Conservation (phyloP, 1,140 invertebrate genomes). For the Limonius californicus region DNA sequence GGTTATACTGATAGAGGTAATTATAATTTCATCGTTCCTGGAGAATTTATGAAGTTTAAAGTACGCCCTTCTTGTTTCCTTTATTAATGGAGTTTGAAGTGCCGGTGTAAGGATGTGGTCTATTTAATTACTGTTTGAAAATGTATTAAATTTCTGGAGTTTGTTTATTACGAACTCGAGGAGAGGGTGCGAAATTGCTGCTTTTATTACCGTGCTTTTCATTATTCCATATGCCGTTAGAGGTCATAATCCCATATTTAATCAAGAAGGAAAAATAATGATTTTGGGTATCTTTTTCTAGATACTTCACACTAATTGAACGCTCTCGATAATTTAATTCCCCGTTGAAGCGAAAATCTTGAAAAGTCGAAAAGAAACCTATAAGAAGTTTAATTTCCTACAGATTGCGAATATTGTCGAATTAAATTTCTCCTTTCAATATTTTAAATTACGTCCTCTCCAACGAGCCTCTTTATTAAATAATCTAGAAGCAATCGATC, state of each 20-base stretch:
- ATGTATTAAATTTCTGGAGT: not conserved
- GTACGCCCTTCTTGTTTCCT: not conserved
- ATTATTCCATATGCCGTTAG: no score
- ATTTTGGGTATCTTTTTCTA: no score
- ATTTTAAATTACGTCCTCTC: conserved; percentile 3
- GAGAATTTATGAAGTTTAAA: no score
- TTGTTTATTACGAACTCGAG: not conserved
- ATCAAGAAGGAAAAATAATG: no score
- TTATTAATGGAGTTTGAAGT: not conserved
- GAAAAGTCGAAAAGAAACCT: conserved; percentile 5
- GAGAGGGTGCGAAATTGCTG: not conserved
- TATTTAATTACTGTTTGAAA: not conserved
- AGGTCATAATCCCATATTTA: no score
- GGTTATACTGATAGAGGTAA: no score
- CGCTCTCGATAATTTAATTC: not conserved
- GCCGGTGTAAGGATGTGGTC: not conserved
- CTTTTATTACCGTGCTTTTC: not conserved
- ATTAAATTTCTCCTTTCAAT: conserved; percentile 8
- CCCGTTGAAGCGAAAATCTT: not conserved
- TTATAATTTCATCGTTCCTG: no score
- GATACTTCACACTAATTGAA: not conserved
- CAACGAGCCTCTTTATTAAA: conserved; percentile 1
- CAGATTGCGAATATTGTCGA: conserved; percentile 13
- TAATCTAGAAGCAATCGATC: conserved; percentile 2
- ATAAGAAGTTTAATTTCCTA: conserved; percentile 13